Conservation (phyloP, 1,140 invertebrate genomes). For the Trachymyrmex septentrionalis region DNA sequence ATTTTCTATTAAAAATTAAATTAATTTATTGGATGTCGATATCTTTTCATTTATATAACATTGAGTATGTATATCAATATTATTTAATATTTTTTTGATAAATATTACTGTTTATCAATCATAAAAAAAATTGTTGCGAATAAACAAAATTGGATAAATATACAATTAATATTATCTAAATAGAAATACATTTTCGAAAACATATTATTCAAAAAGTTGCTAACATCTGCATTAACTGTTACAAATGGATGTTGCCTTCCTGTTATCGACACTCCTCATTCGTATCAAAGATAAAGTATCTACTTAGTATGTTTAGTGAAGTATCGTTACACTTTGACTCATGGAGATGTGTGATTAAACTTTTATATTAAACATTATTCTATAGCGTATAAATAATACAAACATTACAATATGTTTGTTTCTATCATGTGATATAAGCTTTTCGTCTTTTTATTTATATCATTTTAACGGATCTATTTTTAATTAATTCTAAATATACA, state of each 20-base stretch:
- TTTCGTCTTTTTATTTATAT: neutral
- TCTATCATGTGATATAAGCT: neutral
- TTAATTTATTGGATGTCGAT: neutral
- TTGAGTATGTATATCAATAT: neutral
- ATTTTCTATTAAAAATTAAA: neutral
- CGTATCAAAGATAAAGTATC: slow-evolving; percentile 50
- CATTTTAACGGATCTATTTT: neutral
- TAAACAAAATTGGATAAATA: neutral
- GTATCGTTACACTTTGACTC: slow-evolving; percentile 31
- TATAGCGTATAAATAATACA: neutral
- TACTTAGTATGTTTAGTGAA: slow-evolving; percentile 14
- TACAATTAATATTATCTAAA: slow-evolving; percentile 12
- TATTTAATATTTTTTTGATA: neutral
- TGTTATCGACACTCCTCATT: slow-evolving; percentile 44
- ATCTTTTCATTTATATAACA: neutral
- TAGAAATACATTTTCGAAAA: neutral
- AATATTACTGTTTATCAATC: neutral
- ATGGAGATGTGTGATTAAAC: neutral
- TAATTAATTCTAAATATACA: neutral
- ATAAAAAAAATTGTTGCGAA: neutral
- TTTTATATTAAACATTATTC: neutral
- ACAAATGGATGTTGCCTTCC: slow-evolving; percentile 13
- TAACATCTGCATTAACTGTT: slow-evolving; percentile 27
- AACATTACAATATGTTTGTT: neutral
- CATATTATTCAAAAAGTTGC: neutral